A percentile compares a stretch with the other conserved stretches of the same genome.
These are phyloP conservation scores for Macheiramphus alcinus DNA, from an alignment of 2,113 vertebrate species.

Conservation along the genomic window DNA sequence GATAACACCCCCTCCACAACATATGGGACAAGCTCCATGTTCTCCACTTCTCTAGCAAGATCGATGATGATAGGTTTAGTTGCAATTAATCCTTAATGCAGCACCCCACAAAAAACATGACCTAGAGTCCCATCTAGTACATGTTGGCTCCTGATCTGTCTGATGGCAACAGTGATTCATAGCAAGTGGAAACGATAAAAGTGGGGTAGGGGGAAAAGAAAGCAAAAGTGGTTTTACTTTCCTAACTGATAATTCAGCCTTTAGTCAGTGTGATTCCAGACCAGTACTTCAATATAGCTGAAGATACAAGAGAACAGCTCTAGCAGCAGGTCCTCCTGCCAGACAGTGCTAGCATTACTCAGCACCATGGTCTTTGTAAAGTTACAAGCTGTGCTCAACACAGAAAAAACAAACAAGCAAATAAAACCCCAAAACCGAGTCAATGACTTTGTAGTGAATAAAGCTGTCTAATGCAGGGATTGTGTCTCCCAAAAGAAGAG, in stretches of 20 bases:
- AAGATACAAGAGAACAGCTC: background rate
- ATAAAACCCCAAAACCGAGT: background rate
- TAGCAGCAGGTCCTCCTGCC: background rate
- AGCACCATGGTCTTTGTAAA: background rate
- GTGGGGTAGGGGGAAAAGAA: background rate
- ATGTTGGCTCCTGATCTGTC: background rate
- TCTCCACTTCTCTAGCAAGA: background rate
- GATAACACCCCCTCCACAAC: background rate
- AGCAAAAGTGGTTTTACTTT: background rate
- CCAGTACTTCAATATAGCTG: background rate
- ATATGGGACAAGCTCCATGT: background rate
- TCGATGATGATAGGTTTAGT: background rate
- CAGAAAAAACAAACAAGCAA: background rate
- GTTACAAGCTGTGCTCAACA: background rate
- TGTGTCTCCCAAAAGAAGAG: background rate
- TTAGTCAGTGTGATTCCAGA: rapidly evolving
- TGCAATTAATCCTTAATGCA: background rate
- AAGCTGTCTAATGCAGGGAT: background rate
- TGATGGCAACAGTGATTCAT: background rate
- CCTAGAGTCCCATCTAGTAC: background rate
- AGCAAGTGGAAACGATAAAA: background rate
- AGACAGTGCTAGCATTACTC: background rate
- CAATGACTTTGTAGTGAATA: background rate
- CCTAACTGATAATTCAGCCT: background rate
- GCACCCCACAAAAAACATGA: background rate